A percentile compares a stretch with the other conserved stretches of the same genome.
Evolutionary conservation across 2,113 vertebrate genomes (phyloP).

Genomic region (Apistogramma diplotaenia): DNA sequence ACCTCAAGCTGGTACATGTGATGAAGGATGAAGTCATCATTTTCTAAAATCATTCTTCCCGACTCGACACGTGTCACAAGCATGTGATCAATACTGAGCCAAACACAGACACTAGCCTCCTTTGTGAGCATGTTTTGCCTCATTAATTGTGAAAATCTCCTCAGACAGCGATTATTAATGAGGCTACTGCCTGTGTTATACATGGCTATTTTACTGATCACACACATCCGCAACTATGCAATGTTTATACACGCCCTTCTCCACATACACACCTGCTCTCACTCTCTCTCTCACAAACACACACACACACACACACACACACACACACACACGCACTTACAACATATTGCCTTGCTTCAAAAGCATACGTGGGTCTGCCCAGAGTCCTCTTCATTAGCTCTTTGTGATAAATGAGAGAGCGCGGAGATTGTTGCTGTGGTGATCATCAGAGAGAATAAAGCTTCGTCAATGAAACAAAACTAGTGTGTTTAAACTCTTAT

Average conservation of each 20-base stretch:
- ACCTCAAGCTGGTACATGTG: conserved; percentile 80
- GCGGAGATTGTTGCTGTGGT: conserved; percentile 84
- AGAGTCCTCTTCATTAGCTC: conserved; percentile 98
- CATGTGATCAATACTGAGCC: conserved; percentile 79
- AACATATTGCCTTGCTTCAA: conserved; percentile 97
- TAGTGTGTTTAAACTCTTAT: conserved; percentile 11
- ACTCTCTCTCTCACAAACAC: neutral
- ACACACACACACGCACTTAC: conserved; percentile 87
- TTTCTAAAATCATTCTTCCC: conserved; percentile 65
- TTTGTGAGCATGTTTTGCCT: conserved; percentile 58
- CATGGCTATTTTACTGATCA: conserved; percentile 53
- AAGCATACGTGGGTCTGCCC: conserved; percentile 92
- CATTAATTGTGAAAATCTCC: conserved; percentile 14
- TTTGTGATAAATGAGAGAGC: conserved; percentile 92
- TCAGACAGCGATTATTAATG: conserved; percentile 46
- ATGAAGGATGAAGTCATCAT: conserved; percentile 74
- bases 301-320: conserved; percentile 32
- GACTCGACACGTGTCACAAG: conserved; percentile 17
- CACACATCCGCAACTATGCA: conserved; percentile 1
- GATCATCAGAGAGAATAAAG: conserved; percentile 82
- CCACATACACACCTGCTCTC: neutral
- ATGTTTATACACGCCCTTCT: neutral
- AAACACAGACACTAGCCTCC: conserved; percentile 84
- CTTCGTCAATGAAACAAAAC: conserved; percentile 65
- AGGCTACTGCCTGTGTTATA: conserved; percentile 80